A percentile compares a stretch with the other conserved stretches of the same genome.
Evolutionary conservation across 2,113 vertebrate genomes (phyloP).

Genomic region (Lepisosteus osseus): DNA sequence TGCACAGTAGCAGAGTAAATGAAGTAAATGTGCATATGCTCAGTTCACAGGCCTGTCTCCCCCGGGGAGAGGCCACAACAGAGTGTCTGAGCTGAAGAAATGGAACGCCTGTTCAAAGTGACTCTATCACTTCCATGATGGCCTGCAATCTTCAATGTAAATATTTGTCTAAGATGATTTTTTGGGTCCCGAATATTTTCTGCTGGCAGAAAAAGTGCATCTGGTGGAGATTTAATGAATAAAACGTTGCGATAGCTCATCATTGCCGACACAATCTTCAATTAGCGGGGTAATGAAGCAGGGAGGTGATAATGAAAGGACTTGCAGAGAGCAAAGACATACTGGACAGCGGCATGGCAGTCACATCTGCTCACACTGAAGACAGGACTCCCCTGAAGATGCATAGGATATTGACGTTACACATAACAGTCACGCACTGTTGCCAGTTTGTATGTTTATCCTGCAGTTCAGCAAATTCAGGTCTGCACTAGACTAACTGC

Average conservation of each 20-base stretch:
- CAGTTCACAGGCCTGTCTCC: no score
- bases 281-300: slow-evolving; percentile 7
- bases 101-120: slow-evolving; percentile 9
- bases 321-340: slow-evolving; percentile 2
- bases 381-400: no score
- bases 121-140: slow-evolving; percentile 23
- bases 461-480: no score
- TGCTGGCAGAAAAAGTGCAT: slow-evolving; percentile 17
- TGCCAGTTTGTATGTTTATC: no score
- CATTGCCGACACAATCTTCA: slow-evolving; percentile 6
- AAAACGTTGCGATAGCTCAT: slow-evolving; percentile 14
- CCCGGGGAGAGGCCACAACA: neutral
- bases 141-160: slow-evolving; percentile 13
- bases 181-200: neutral
- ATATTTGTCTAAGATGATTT: slow-evolving; percentile 28
- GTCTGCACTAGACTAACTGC: no score
- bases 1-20: slow-evolving; percentile 4
- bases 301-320: neutral
- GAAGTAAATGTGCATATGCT: slow-evolving; percentile 9
- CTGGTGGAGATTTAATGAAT: slow-evolving; percentile 30
- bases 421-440: no score
- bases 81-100: neutral
- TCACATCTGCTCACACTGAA: slow-evolving; percentile 16
- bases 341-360: slow-evolving; percentile 25
- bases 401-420: no score